Base-by-base conservation (phyloP, 2,113 vertebrate genomes). In the Lycaon pictus region DNA sequence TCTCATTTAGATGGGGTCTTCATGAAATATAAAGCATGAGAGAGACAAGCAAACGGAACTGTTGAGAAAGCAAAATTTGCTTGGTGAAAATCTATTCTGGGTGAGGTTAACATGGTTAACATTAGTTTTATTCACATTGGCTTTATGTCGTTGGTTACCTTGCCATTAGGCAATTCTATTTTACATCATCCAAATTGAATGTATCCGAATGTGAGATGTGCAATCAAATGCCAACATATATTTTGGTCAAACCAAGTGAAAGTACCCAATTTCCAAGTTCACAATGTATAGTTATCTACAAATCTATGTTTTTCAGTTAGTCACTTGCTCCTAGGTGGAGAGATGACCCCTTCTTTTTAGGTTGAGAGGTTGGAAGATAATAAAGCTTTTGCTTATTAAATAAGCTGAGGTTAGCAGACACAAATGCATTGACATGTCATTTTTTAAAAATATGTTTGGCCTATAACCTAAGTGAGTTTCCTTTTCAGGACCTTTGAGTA, bases 401-500 rank as follows among this genome's bases (percentile, higher is more conserved):
- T n/a, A 94, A 90, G 7, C 37, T 11, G 1, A 97, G 43, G 48
- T 58, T 94, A 72, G 12, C 48, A 95, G 97, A 96, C 13, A 17
- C 60, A 90, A 92, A 27, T 80, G 93, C 27, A 82, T 97, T 77
- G 65, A 53, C 37, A 65, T 2, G 15, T 79, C n/a, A 86, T 10
- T 88, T 32, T 92, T 74, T 96, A 83, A 71, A 88, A 76, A 79
- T 82, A 82, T 29, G 29, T 93, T 93, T 74, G 51, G 12, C 89
- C 55, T 94, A 60, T 63, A 72, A 89, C 84, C 82, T 97, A 79
- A 3, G 13, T 37, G 3, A 53, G 2, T 93, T 92, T 69, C 25
- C 95, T 96, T 97, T 97, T 63, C 83, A 92, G 81, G 83, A 22
- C 11, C 91, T 23, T 90, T 97, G 65, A 96, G 93, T 83, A 94